These are phyloP conservation scores for Otolemur crassicaudatus DNA, from an alignment of 2,797 vertebrate species.

Conservation along the genomic window DNA sequence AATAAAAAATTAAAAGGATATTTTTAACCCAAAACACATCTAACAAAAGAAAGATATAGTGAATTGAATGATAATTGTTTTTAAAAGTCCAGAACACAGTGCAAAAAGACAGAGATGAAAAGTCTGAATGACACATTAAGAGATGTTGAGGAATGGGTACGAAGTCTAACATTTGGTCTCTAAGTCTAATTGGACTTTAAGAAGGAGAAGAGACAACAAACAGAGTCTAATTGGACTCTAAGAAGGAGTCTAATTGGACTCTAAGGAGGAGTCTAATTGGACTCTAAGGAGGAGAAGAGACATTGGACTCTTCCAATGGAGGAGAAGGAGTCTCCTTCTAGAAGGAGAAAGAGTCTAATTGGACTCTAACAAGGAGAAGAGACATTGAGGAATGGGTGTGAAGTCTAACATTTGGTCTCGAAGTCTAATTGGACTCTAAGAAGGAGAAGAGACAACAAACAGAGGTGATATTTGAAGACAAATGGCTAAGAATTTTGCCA, in stretches of 20 bases:
- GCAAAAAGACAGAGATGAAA: not conserved
- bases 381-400: not conserved
- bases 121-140: not conserved
- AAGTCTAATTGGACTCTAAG: not conserved
- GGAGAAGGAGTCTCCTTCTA: too few species aligned
- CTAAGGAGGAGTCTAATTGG: not conserved
- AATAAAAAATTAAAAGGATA: constrained; percentile 7
- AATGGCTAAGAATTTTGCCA: not conserved
- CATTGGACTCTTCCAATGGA: too few species aligned
- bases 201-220: not conserved
- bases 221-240: not conserved
- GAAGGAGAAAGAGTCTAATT: not conserved
- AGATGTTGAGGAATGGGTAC: not conserved
- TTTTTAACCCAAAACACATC: not conserved
- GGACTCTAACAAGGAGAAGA: not conserved
- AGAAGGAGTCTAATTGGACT: too few species aligned
- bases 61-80: not conserved
- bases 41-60: not conserved
- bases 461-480: not conserved
- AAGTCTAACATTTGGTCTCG: not conserved
- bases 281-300: not conserved
- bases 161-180: not conserved
- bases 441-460: not conserved
- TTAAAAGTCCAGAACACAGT: not conserved
- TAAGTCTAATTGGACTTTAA: not conserved